A percentile compares a stretch with the other conserved stretches of the same genome.
These are phyloP conservation scores for Murina feae DNA, from an alignment of 2,113 vertebrate species.

Conservation along the genomic window DNA sequence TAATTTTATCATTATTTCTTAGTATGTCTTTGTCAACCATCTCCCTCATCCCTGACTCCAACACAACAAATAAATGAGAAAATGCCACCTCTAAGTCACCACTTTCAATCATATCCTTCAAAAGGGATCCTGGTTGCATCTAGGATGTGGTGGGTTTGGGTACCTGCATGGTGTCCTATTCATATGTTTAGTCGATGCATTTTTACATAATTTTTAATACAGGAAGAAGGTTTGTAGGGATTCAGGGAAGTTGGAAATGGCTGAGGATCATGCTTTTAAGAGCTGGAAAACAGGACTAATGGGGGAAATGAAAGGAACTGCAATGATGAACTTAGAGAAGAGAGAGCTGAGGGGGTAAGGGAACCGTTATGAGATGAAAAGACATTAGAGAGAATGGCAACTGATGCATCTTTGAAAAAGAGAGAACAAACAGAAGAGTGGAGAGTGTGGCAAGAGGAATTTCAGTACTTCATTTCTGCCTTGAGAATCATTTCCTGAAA, in stretches of 20 bases:
- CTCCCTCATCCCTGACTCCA: background rate
- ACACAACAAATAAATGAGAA: background rate
- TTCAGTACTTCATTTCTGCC: conserved; percentile 8
- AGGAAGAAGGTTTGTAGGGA: background rate
- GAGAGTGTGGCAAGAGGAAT: background rate
- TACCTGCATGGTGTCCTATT: background rate
- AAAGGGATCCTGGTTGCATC: background rate
- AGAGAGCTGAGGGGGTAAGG: background rate
- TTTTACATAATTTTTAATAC: conserved; percentile 15
- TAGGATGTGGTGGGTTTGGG: background rate
- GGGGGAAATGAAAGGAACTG: background rate
- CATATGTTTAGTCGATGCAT: background rate
- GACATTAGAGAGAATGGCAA: background rate
- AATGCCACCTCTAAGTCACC: background rate
- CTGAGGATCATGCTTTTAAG: background rate
- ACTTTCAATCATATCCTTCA: background rate
- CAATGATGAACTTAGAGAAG: background rate
- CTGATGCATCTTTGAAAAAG: background rate
- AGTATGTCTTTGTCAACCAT: background rate
- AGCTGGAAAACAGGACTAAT: background rate
- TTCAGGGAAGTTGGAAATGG: background rate
- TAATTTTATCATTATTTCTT: background rate
- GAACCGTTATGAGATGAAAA: background rate
- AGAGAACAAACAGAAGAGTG: background rate
- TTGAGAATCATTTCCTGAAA: background rate